phyloP scores from a whole-genome alignment of 2,797 vertebrate genomes.

The Sciaenops ocellatus region DNA sequence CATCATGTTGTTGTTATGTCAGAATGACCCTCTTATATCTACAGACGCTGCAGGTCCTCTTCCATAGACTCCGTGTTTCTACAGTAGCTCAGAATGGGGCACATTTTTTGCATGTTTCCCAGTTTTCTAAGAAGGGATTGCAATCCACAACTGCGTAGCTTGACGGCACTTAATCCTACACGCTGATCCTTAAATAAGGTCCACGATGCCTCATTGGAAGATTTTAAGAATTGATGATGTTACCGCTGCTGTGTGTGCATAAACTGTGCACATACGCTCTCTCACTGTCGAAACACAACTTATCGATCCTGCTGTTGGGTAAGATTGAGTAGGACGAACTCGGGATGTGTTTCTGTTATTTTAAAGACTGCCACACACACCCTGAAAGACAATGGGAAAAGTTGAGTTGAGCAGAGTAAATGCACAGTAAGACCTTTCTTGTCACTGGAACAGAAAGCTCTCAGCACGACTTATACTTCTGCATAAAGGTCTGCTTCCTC shows the following conservation, averaged over 20 bases:
- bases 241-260: neutral
- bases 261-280: neutral
- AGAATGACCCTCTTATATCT: too few relatives aligned
- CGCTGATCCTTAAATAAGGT: too few relatives aligned
- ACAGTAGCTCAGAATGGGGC: too few relatives aligned
- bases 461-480: slow-evolving; percentile 14
- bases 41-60: too few relatives aligned
- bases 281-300: neutral
- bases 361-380: neutral
- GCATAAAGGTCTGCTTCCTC: slow-evolving; percentile 43
- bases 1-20: too few relatives aligned
- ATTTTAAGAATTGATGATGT: neutral
- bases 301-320: neutral
- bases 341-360: neutral
- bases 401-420: slow-evolving; percentile 43
- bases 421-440: slow-evolving; percentile 30
- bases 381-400: slow-evolving; percentile 10
- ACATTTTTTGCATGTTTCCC: too few relatives aligned
- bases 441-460: slow-evolving; percentile 24
- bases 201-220: neutral
- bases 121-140: too few relatives aligned
- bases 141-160: too few relatives aligned
- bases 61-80: too few relatives aligned
- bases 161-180: too few relatives aligned
- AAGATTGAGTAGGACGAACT: neutral